These are phyloP conservation scores for Steinernema hermaphroditum DNA, from an alignment of 2,888 invertebrate species.

Conservation along the genomic window DNA sequence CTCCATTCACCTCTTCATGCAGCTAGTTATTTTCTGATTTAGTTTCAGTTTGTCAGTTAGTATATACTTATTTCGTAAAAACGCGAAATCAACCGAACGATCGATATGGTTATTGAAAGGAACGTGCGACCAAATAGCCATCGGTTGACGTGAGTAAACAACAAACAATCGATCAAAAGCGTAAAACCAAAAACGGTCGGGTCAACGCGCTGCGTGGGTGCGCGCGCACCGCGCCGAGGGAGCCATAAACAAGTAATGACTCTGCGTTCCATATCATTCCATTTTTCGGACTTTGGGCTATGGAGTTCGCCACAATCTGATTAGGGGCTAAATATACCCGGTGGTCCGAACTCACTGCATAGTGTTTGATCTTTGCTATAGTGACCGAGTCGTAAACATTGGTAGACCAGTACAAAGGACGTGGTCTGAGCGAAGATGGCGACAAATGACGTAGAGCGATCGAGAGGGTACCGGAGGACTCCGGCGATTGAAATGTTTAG, in stretches of 20 bases:
- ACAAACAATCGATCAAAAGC: background rate
- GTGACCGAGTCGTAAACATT: background rate
- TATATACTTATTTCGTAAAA: too few relatives aligned
- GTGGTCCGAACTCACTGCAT: background rate
- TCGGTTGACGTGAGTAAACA: too few relatives aligned
- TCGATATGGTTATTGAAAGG: too few relatives aligned
- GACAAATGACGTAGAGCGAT: background rate
- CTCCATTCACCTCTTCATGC: too few relatives aligned
- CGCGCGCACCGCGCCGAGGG: background rate
- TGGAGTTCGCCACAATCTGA: background rate
- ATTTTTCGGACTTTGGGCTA: background rate
- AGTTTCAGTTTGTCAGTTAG: too few relatives aligned
- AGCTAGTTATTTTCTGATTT: too few relatives aligned
- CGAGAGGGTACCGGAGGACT: background rate
- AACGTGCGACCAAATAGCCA: too few relatives aligned
- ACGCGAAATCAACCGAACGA: too few relatives aligned
- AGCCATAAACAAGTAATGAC: background rate
- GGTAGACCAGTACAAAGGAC: conserved; percentile 13
- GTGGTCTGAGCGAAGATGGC: background rate
- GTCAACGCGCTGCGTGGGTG: background rate
- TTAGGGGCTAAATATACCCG: background rate
- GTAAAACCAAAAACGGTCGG: background rate
- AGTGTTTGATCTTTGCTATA: background rate
- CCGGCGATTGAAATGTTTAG: too few relatives aligned
- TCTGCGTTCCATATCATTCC: background rate